Evolutionary conservation across 2,888 invertebrate species (phyloP).

Genomic region (Agrotis exclamationis): DNA sequence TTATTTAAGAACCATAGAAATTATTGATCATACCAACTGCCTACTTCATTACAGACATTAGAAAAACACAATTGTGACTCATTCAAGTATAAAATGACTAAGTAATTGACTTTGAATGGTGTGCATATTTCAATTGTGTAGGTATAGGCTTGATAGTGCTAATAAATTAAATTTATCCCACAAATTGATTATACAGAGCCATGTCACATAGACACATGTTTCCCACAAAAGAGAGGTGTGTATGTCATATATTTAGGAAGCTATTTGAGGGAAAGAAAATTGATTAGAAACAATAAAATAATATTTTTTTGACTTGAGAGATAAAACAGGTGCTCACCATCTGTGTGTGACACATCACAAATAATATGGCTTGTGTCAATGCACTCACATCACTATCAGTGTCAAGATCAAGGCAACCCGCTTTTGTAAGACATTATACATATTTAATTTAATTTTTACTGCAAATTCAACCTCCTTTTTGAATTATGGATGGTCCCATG

Average conservation of each 20-base stretch:
- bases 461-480: not conserved
- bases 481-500: not conserved
- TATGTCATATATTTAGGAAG: conserved; percentile 1
- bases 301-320: conserved; percentile 26
- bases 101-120: conserved; percentile 50
- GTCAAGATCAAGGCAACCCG: conserved; percentile 72
- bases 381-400: conserved; percentile 60
- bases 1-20: conserved; percentile 26
- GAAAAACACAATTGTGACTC: conserved; percentile 59
- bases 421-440: conserved; percentile 10
- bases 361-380: conserved; percentile 61
- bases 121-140: conserved; percentile 23
- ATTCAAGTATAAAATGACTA: conserved; percentile 57
- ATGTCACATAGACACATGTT: conserved; percentile 4
- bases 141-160: conserved; percentile 31
- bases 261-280: not conserved
- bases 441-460: conserved; percentile 10
- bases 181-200: conserved; percentile 5
- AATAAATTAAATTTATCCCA: conserved; percentile 25
- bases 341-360: conserved; percentile 45
- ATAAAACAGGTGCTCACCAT: conserved; percentile 61
- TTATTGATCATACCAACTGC: conserved; percentile 27
- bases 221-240: not conserved
- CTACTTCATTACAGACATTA: conserved; percentile 42
- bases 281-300: conserved; percentile 6